These are phyloP conservation scores for Dolichotis patagonum DNA, from an alignment of 2,113 vertebrate genomes.

Conservation along the genomic window DNA sequence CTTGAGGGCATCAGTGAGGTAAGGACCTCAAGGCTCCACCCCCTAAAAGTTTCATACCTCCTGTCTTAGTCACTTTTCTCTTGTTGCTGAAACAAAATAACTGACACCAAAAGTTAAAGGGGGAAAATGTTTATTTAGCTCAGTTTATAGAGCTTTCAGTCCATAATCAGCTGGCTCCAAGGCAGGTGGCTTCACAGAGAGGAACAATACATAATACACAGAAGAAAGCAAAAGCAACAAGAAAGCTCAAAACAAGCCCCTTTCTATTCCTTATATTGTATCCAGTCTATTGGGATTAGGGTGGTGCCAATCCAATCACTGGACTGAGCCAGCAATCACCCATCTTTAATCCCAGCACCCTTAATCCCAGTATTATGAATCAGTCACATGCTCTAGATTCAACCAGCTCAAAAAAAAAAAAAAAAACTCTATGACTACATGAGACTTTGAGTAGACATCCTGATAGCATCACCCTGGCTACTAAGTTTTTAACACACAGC, in stretches of 20 bases:
- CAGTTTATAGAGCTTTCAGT: neutral
- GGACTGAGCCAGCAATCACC: neutral
- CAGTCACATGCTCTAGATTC: neutral
- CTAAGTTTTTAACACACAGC: neutral
- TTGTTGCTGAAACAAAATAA: neutral
- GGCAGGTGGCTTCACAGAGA: neutral
- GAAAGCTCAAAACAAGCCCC: neutral
- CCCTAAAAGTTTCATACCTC: neutral
- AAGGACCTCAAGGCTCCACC: no score
- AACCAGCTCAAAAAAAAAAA: neutral
- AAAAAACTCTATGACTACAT: neutral
- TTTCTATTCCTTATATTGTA: neutral
- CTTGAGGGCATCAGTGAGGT: neutral
- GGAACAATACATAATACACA: neutral
- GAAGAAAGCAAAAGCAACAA: neutral
- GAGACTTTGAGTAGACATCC: neutral
- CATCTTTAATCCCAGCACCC: neutral
- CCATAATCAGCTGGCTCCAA: neutral
- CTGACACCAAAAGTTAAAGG: neutral
- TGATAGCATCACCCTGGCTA: rapidly evolving
- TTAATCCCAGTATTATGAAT: neutral
- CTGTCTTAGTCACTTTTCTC: neutral
- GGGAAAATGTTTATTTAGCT: neutral
- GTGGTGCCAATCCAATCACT: neutral
- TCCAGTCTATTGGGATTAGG: neutral